These are phyloP conservation scores for Chelidonichthys spinosus DNA, from an alignment of 2,797 vertebrate species.

Conservation along the genomic window DNA sequence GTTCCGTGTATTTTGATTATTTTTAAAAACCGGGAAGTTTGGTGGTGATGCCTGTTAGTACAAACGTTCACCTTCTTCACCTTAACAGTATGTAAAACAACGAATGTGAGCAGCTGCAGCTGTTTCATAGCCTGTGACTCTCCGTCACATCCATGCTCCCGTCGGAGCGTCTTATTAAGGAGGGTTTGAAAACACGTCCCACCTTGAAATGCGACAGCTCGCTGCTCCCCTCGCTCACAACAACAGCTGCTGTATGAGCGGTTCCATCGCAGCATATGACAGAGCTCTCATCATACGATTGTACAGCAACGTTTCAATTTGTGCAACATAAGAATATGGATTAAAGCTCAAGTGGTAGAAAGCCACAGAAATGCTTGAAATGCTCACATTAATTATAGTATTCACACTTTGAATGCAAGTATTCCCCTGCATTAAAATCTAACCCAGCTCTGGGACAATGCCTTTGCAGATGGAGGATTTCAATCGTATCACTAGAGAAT, in stretches of 20 bases:
- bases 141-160: background rate
- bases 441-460: background rate
- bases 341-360: background rate
- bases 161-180: background rate
- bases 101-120: background rate
- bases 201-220: background rate
- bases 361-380: background rate
- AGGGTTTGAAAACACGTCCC: background rate
- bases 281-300: background rate
- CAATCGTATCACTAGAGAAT: background rate
- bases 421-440: background rate
- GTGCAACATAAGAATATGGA: background rate
- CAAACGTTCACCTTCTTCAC: background rate
- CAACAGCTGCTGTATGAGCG: conserved; percentile 5
- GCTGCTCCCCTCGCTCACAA: conserved; percentile 3
- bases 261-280: background rate
- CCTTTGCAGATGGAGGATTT: background rate
- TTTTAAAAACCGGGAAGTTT: background rate
- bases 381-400: conserved; percentile 33
- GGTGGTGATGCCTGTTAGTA: background rate
- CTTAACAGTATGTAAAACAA: background rate
- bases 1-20: too few relatives aligned
- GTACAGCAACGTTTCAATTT: background rate
- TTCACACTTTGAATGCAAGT: background rate
- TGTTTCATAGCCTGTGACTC: background rate